Evolutionary conservation across 23 tunicate genomes (phyloP), one percentile per base, ranked within the genome.

Genomic region (Oikopleura dioica): DNA sequence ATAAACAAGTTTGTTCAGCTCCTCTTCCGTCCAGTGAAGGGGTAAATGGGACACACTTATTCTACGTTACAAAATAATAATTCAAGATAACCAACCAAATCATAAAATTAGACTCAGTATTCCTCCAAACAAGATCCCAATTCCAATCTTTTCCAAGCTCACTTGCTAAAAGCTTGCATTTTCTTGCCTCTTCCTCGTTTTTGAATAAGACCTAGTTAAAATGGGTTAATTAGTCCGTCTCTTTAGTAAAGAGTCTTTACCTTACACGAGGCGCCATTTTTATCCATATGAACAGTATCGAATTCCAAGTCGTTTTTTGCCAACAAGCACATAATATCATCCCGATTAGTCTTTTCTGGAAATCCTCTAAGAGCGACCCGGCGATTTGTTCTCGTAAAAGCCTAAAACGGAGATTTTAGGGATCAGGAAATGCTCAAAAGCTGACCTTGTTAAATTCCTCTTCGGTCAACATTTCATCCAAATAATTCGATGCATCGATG

Each of bases 11-110:
- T 59, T 85, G 23, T 85, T 38, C 76, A 91, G 85, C 75, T 91
- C 87, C 24, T 87, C 82, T 37, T 80, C 76, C 0, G 87, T 91
- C 77, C 44, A 85, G 0, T 79, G 44, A n/a, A 75, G 35, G 0
- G 95, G 95, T 4, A 87, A 79, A 50, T 87, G 95, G 35, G 95
- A 83, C 16, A 87, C 69, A 81, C 95, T n/a, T n/a, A n/a, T n/a
- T n/a, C n/a, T n/a, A n/a, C n/a, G n/a, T n/a, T n/a, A n/a, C n/a
- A n/a, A n/a, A n/a, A n/a, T n/a, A n/a, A n/a, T n/a, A n/a, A n/a
- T n/a, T n/a, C n/a, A n/a, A n/a, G n/a, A n/a, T n/a, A n/a, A n/a
- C n/a, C n/a, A n/a, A n/a, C 4, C 72, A 63, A 63, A 63, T 63
- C 72, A 63, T 63, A 28, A 63, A 63, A 63, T 63, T 31, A 28